Base-by-base conservation (phyloP, 2,888 invertebrate genomes). In the Mallateleia sp. region DNA sequence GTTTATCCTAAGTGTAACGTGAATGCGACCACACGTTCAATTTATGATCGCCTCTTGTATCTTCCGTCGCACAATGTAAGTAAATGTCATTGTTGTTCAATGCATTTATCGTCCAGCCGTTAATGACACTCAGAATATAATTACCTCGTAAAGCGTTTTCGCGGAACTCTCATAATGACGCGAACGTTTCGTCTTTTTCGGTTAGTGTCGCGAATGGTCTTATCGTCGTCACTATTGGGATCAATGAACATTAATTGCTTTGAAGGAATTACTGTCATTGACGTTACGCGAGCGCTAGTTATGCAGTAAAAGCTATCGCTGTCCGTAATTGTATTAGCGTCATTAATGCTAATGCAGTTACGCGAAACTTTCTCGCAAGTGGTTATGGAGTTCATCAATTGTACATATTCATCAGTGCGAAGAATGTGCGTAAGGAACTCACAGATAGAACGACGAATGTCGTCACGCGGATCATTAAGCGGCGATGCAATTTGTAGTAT, bases 311-410 rank as follows among this genome's bases (percentile, higher is more conserved):
- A 54, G 54, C 54, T 34, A 69, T 69, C 52, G 42, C 28, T 69
- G 38, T 18, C 25, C 2, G 54, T 42, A 54, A 54, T 42, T 54
- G 54, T 28, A 20, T 67, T 52, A 67, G 34, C 67, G 52, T 6
- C 67, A 22, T 67, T 52, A 67, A 67, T 52, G 50, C 52, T 67
- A 67, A 67, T 52, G 67, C 34, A 32, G 67, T 67, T 67, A 32
- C 34, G 67, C 50, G 34, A 52, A 50, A 67, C 67, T 67, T 67
- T 52, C 67, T 50, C 52, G n/a, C 34, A 52, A 67, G 34, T 34
- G 67, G 50, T 52, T 52, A 32, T 50, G 22, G 34, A 32, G 34
- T 67, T 52, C 52, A 52, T 67, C 67, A 52, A 52, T 67, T 50
- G 50, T 34, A 52, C 50, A 52, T 67, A 67, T 52, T 50, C 24